These are phyloP conservation scores for Dynastes tityus DNA, from an alignment of 2,888 invertebrate species.

Conservation along the genomic window DNA sequence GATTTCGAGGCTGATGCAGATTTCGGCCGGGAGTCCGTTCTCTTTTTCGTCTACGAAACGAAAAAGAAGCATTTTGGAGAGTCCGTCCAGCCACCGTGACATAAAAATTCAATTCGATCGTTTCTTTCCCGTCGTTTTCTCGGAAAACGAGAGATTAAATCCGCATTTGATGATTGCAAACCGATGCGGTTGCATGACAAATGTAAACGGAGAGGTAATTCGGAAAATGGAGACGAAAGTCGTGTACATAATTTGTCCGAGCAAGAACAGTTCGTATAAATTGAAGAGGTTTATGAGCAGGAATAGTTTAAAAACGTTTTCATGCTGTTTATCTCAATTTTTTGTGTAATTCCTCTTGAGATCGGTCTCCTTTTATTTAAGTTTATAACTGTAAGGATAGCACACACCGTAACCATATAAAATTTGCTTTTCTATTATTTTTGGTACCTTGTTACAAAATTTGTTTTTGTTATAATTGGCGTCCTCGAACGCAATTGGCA, in stretches of 20 bases:
- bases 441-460: no score
- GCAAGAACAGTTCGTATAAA: background rate
- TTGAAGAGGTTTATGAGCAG: background rate
- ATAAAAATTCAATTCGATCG: slow-evolving; percentile 42
- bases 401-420: no score
- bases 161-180: slow-evolving; percentile 18
- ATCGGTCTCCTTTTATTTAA: no score
- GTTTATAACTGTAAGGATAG: no score
- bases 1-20: slow-evolving; percentile 31
- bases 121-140: slow-evolving; percentile 36
- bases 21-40: slow-evolving; percentile 18
- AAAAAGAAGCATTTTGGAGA: background rate
- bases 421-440: no score
- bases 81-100: background rate
- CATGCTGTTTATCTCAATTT: background rate
- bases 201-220: slow-evolving; percentile 8
- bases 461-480: no score
- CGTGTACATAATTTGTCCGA: background rate
- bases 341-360: background rate
- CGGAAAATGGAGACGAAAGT: slow-evolving; percentile 11
- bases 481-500: no score
- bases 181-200: slow-evolving; percentile 14
- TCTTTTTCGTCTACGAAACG: slow-evolving; percentile 31
- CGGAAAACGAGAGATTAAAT: slow-evolving; percentile 33
- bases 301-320: background rate